Base-by-base conservation (phyloP, 2,888 invertebrate species). In the Pseudanteris insignis region DNA sequence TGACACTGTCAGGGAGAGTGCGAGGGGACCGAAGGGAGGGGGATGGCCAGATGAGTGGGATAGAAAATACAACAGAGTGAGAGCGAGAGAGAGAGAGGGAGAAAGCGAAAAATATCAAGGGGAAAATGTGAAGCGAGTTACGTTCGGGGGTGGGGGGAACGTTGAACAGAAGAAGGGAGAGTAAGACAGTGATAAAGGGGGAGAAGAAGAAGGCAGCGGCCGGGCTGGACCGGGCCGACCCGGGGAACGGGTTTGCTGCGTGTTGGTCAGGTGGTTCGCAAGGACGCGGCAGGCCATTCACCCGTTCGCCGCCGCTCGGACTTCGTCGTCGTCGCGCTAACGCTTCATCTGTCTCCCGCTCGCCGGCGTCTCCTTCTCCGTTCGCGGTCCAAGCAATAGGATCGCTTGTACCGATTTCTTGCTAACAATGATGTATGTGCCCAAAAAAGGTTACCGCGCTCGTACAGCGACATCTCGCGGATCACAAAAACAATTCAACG, bases 201-300 rank as follows among this genome's bases (percentile, higher is more conserved):
- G 63, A 64, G 68, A 67, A 37, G 67, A 69, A 72, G 72, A 72
- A 71, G 71, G 67, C 68, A 67, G 43, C 33, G 54, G 46, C 78
- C 79, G 79, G 79, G 78, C 79, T 78, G 78, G 78, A 69, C 76
- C 78, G 79, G 78, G 74, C 79, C 62, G 57, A 62, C 55, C 62
- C 57, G 62, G 62, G 46, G 62, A 62, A 53, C 57, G 51, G 62
- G 57, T 53, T 47, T 38, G 54, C 38, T 53, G 58, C 43, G 57
- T 43, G 57, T 51, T 58, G 57, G 57, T 62, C 73, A 73, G 73
- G 73, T 73, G 71, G 72, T 67, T 71, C 67, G 69, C 70, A 72
- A 71, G 72, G 72, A 71, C 72, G 72, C 71, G 71, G 58, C 70
- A 71, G 72, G 71, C 70, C 72, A 66, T 71, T 71, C 71, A 71